Evolutionary conservation across 1,140 invertebrate genomes (phyloP).

Genomic region (Harlomillsia oculata): DNA sequence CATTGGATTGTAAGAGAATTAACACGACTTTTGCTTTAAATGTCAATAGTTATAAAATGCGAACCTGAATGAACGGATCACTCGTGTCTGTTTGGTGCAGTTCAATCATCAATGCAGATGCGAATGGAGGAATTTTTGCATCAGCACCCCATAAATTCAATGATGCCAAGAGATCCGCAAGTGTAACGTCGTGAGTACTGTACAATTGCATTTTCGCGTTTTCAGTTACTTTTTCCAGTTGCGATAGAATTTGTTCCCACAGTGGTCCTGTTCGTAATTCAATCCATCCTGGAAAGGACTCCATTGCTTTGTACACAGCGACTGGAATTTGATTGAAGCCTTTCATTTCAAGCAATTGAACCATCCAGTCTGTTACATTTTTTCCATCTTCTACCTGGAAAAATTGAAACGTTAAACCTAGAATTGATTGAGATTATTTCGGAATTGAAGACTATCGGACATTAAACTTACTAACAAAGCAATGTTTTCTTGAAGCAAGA

Average conservation of each 20-base stretch:
- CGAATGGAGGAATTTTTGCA: background rate
- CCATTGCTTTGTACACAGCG: background rate
- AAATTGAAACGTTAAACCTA: no score
- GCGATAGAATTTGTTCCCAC: background rate
- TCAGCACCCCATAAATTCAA: background rate
- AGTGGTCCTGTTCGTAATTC: background rate
- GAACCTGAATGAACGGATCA: no score
- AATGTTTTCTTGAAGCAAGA: no score
- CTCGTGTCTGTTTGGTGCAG: background rate
- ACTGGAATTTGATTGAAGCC: background rate
- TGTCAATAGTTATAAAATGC: no score
- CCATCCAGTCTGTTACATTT: conserved; percentile 5
- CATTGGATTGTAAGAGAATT: no score
- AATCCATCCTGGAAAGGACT: conserved; percentile 1
- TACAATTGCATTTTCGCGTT: conserved; percentile 1
- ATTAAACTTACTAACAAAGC: no score
- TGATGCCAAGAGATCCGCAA: background rate
- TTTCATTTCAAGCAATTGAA: background rate
- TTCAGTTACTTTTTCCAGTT: background rate
- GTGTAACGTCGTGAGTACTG: background rate
- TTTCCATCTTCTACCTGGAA: no score
- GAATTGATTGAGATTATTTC: no score
- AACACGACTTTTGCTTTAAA: no score
- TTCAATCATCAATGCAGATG: conserved; percentile 3
- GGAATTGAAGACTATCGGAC: no score